A percentile compares a stretch with the other conserved stretches of the same genome.
phyloP scores from a whole-genome alignment of 2,888 invertebrate species.

The Pandemis heparana region DNA sequence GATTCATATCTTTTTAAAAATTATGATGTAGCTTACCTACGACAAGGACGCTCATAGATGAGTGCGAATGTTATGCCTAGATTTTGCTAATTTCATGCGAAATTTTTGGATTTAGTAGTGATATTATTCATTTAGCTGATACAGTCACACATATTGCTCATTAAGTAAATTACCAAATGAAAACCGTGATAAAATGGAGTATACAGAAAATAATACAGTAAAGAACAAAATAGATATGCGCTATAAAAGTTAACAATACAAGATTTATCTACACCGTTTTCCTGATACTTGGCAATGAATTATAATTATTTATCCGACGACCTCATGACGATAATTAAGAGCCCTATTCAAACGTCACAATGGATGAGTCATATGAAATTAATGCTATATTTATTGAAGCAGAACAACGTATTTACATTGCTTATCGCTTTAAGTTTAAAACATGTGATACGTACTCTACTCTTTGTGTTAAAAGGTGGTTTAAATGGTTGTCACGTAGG shows the following conservation, averaged over 20 bases:
- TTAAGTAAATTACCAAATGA: no score
- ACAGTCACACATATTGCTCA: no score
- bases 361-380: constrained; percentile 16
- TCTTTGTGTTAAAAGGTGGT: background rate
- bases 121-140: no score
- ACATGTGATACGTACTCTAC: background rate
- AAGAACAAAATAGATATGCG: no score
- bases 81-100: no score
- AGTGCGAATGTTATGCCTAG: no score
- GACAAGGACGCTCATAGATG: no score
- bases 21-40: no score
- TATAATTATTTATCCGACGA: constrained; percentile 10
- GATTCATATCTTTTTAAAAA: background rate
- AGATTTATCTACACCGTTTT: background rate
- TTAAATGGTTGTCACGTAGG: constrained; percentile 4
- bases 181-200: no score
- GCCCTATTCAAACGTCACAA: constrained; percentile 16
- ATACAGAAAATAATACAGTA: no score
- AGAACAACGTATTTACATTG: constrained; percentile 1
- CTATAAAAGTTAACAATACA: background rate
- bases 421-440: background rate
- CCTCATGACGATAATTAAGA: constrained; percentile 28
- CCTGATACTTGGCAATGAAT: constrained; percentile 28
- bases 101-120: no score
- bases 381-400: constrained; percentile 13